Base-by-base conservation (phyloP, 2,113 vertebrate species). In the Ranitomeya variabilis region DNA sequence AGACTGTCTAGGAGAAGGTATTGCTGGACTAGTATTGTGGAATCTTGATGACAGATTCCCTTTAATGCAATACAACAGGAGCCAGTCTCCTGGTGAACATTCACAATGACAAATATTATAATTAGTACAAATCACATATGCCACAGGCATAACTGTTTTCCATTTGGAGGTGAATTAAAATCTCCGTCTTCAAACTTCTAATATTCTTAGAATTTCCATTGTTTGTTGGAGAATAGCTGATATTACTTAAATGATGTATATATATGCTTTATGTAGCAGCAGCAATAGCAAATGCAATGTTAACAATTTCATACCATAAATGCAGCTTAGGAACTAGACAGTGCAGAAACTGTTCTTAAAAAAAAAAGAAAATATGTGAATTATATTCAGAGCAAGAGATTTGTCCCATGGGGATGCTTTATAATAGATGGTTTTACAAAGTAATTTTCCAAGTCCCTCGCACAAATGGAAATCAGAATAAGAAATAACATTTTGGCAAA, bases 401-500 rank as follows among this genome's bases (percentile, higher is more conserved):
- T 82, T 60, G 8, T 87, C 26, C 55, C 79, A 62, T 45, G 14
- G 52, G 26, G 79, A 51, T 18, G 9, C 6, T 73, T 84, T 51
- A 51, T 21, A 74, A 71, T 69, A 80, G 51, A 23, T 67, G 81
- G 66, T 73, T 87, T 87, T 64, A 52, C 52, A 86, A 18, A 87
- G 26, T 73, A 37, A 21, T 15, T 81, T 81, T 18, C 79, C 78
- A 82, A 87, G 79, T 55, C 54, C 71, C 19, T 74, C 10, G 6
- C 51, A 71, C 52, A 73, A 60, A 81, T 81, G 66, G 31, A 73
- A 87, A 45, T 37, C 26, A 23, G 11, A 73, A 81, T 81, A 14
- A 45, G 52, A 62, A 60, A 37, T 69, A 54, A 73, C 78, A 81
- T 87, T 67, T 87, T 73, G 86, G 54, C 54, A 87, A 71, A 80